Percentiles rank a stretch among this genome's conserved stretches.
Evolutionary conservation across 2,888 invertebrate genomes (phyloP).

Genomic region (Ormyrus pomaceus): DNA sequence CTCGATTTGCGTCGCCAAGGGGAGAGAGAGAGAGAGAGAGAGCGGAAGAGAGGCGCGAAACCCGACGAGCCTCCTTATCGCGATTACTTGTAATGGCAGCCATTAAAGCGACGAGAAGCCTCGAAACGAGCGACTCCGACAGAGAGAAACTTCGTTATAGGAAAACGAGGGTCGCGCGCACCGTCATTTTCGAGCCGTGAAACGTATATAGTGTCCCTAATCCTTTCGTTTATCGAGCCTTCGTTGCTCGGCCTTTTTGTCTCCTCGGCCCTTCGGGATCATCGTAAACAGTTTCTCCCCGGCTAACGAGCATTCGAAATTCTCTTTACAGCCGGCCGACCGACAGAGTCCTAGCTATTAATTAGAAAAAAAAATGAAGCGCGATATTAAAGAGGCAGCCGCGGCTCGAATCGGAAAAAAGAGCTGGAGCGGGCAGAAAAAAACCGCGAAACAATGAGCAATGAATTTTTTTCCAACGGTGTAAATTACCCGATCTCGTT

Average conservation of each 20-base stretch:
- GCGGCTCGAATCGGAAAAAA: constrained; percentile 11
- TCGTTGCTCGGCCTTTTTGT: not conserved
- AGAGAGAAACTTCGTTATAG: constrained; percentile 1
- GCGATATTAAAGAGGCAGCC: not conserved
- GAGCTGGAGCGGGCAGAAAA: not conserved
- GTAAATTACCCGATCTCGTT: constrained; percentile 21
- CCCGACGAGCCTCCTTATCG: constrained; percentile 41
- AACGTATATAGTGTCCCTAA: not conserved
- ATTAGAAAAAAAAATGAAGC: too few species aligned
- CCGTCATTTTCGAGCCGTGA: not conserved
- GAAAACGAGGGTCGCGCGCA: not conserved
- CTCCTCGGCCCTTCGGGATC: too few species aligned
- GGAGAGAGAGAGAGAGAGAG: not conserved
- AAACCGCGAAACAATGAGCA: constrained; percentile 29
- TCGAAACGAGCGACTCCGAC: not conserved
- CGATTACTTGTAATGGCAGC: constrained; percentile 46
- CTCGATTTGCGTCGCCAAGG: constrained; percentile 27
- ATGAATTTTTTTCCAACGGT: constrained; percentile 10
- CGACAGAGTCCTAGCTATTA: too few species aligned
- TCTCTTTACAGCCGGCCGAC: too few species aligned
- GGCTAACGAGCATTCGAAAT: too few species aligned
- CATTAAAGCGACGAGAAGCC: constrained; percentile 33
- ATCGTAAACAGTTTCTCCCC: too few species aligned
- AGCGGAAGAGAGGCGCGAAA: constrained; percentile 26
- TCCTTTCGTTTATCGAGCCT: not conserved